A percentile compares a stretch with the other conserved stretches of the same genome.
Evolutionary conservation across 2,888 invertebrate genomes (phyloP).

Genomic region (Drymonia ruficornis): DNA sequence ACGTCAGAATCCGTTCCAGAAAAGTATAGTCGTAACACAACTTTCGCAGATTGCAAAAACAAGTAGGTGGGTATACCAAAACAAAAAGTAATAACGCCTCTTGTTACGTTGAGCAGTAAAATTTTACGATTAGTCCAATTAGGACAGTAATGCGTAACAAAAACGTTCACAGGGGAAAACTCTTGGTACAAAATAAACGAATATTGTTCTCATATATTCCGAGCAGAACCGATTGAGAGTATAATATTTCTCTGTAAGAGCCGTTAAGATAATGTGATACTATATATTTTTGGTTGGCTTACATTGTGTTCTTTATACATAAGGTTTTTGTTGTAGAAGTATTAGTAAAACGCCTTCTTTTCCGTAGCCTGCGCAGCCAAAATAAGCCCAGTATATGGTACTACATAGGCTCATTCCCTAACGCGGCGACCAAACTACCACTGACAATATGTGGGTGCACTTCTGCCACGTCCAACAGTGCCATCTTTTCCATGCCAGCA

Average conservation of each 20-base stretch:
- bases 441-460: no score
- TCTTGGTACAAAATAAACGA: slow-evolving; percentile 33
- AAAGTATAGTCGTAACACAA: no score
- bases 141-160: slow-evolving; percentile 28
- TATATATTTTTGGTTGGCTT: neutral
- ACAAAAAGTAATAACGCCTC: slow-evolving; percentile 21
- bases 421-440: no score
- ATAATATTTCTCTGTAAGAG: neutral
- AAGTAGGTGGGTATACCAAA: no score
- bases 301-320: neutral
- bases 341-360: no score
- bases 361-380: no score
- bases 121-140: slow-evolving; percentile 37
- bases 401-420: no score
- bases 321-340: no score
- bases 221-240: slow-evolving; percentile 1
- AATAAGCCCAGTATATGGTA: no score
- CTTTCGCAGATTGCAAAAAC: neutral
- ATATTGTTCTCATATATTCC: slow-evolving; percentile 26
- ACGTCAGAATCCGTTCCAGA: no score
- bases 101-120: slow-evolving; percentile 20
- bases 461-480: no score
- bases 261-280: neutral
- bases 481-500: no score
- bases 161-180: slow-evolving; percentile 27